Evolutionary conservation across 1,140 invertebrate genomes (phyloP), one percentile per base, ranked within the genome.

Genomic region (Psilanteris sp.): DNA sequence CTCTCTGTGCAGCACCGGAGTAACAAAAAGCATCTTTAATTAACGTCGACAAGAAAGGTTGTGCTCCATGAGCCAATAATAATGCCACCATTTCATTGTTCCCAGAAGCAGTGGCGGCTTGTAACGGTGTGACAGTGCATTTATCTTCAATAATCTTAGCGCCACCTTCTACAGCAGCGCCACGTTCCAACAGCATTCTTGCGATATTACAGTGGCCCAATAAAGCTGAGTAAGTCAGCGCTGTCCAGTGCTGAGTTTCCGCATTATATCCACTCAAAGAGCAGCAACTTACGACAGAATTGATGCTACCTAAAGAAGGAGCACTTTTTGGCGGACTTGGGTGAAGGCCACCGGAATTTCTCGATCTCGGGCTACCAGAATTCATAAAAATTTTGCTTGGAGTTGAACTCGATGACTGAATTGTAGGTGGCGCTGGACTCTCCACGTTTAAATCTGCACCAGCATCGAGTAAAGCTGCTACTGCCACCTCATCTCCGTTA

Each of bases 91-190:
- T 91, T 71, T 96, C 95, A 31, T 93, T 85, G 68, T 94, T 94
- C 2, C 95, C 95, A 1, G 92, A 92, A 0, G 94, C 95, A 14
- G 94, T 93, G 0, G 95, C 95, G 46, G 93, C 93, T 89, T 97
- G 96, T 1, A 97, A 80, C 0, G 96, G 96, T 2, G 95, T 97
- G 22, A 96, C 90, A 0, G 95, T 96, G 72, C 92, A 94, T 61
- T 94, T 94, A 67, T 96, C 95, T 81, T 96, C 95, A 52, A 93
- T 93, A 1, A 93, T 79, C 5, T 92, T 90, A 0, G 94, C 95
- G 0, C 95, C 95, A 4, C 95, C 96, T 87, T 97, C 95, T 0
- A 96, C 95, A 43, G 92, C 90, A n/a, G 94, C 95, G 0, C 95
- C 94, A 10, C 93, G 90, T 68, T 95, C 94, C 9, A 96, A 81